These are phyloP conservation scores for Lasioglossum oenotherae DNA, from an alignment of 2,888 invertebrate species.

Conservation along the genomic window DNA sequence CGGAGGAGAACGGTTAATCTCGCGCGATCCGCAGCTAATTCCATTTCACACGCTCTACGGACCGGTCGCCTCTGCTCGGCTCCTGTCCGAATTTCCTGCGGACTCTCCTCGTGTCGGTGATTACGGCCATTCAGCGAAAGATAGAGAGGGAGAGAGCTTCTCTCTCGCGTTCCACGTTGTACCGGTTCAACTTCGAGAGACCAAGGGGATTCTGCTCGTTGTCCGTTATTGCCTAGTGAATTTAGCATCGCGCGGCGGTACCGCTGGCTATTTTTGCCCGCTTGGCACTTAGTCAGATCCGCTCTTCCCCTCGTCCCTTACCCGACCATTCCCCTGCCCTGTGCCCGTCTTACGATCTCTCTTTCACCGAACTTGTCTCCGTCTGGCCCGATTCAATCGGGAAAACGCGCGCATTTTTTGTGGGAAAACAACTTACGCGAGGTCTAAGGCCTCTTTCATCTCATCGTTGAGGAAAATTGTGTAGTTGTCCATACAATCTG, in stretches of 20 bases:
- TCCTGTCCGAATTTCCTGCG: slow-evolving; percentile 30
- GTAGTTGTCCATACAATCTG: not conserved
- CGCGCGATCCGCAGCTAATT: slow-evolving; percentile 36
- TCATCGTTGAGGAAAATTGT: not conserved
- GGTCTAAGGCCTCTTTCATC: not conserved
- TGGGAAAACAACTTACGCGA: slow-evolving; percentile 46
- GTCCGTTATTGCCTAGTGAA: slow-evolving; percentile 66
- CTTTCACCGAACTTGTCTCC: not conserved
- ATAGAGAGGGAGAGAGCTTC: not conserved
- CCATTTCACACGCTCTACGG: slow-evolving; percentile 5
- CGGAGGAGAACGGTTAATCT: slow-evolving; percentile 26
- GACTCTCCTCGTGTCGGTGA: slow-evolving; percentile 38
- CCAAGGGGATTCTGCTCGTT: slow-evolving; percentile 50
- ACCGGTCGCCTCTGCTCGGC: not conserved
- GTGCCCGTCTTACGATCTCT: slow-evolving; percentile 21
- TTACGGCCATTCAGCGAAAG: slow-evolving; percentile 38
- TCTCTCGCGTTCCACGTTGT: slow-evolving; percentile 30
- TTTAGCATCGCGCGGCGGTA: slow-evolving; percentile 68
- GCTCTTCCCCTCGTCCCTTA: slow-evolving; percentile 23
- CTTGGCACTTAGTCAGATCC: slow-evolving; percentile 73
- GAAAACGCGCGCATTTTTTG: slow-evolving; percentile 59
- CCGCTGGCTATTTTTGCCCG: slow-evolving; percentile 72
- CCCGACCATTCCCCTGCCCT: slow-evolving; percentile 9
- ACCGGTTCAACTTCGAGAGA: slow-evolving; percentile 3
- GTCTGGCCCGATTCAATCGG: not conserved